Percentiles rank a stretch among this genome's conserved stretches.
Evolutionary conservation across 1,140 invertebrate genomes (phyloP).

Genomic region (Platorchestia sp.): DNA sequence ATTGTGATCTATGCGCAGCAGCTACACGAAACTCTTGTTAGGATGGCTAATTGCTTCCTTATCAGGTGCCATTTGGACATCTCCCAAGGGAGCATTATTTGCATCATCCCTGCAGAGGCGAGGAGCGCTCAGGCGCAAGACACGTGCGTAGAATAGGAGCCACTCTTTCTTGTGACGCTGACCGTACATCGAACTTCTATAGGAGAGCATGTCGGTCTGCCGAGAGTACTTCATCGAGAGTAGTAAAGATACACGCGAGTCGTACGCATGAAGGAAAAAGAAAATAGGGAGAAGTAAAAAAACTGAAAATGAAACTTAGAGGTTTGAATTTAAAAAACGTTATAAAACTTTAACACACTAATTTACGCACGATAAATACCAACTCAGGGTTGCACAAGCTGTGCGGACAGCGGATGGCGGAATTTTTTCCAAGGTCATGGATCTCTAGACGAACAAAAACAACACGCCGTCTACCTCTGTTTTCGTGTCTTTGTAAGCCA

Average conservation of each 20-base stretch:
- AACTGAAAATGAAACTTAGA: not conserved
- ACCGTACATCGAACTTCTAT: not conserved
- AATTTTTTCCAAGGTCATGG: not conserved
- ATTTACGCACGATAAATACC: not conserved
- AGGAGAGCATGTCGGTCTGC: not conserved
- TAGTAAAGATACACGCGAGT: not conserved
- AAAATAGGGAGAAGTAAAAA: not conserved
- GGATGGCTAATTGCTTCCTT: not conserved
- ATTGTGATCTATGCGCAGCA: not conserved
- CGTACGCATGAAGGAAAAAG: not conserved
- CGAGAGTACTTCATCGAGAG: not conserved
- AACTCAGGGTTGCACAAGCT: not conserved
- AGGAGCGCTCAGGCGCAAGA: not conserved
- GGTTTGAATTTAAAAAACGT: not conserved
- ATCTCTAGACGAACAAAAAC: not conserved
- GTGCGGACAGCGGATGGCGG: not conserved
- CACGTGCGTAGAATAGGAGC: not conserved
- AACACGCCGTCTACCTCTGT: not conserved
- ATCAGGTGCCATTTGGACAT: conserved; percentile 6
- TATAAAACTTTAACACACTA: not conserved
- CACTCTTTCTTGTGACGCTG: not conserved
- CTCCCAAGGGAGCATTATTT: not conserved
- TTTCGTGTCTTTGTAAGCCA: not conserved
- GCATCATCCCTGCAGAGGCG: not conserved
- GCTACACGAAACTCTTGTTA: not conserved